Conservation (phyloP, 2,113 vertebrate genomes). For the Oreotragus oreotragus region DNA sequence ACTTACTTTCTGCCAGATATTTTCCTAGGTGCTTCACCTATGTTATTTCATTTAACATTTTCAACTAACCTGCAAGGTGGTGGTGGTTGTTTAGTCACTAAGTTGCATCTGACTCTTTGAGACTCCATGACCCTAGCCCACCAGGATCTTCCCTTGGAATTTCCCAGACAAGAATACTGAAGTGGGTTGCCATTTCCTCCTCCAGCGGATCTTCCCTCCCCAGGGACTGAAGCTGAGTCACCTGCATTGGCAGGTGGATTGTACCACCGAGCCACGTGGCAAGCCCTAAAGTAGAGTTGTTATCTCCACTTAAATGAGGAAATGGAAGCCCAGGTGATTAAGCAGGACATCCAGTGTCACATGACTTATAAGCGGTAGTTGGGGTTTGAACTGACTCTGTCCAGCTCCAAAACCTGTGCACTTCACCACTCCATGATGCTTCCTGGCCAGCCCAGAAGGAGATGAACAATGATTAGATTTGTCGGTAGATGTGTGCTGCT, state of each 20-base stretch:
- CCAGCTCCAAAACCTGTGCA: not conserved
- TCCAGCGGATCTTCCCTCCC: not conserved
- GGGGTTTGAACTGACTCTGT: not conserved
- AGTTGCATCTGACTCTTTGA: not conserved
- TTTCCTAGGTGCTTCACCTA: not conserved
- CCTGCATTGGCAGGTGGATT: not conserved
- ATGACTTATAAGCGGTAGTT: not conserved
- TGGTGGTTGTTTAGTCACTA: not conserved
- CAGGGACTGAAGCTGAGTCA: not conserved
- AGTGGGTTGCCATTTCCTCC: not conserved
- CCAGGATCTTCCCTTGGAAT: not conserved
- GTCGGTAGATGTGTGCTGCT: not conserved
- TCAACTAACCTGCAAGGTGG: not conserved
- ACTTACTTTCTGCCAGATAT: not conserved
- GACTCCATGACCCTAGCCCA: fast-evolving
- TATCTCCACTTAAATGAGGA: not conserved
- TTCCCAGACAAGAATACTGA: not conserved
- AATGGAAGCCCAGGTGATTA: not conserved
- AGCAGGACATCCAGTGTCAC: not conserved
- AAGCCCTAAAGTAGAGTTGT: not conserved
- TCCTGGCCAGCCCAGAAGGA: not conserved
- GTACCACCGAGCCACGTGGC: not conserved
- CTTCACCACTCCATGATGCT: not conserved
- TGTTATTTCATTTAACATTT: not conserved
- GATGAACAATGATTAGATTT: not conserved